Percentiles rank a stretch among this genome's conserved stretches.
phyloP scores from a whole-genome alignment of 64 coral and sea anemone species.

The Hydrozoanthus tunicans region DNA sequence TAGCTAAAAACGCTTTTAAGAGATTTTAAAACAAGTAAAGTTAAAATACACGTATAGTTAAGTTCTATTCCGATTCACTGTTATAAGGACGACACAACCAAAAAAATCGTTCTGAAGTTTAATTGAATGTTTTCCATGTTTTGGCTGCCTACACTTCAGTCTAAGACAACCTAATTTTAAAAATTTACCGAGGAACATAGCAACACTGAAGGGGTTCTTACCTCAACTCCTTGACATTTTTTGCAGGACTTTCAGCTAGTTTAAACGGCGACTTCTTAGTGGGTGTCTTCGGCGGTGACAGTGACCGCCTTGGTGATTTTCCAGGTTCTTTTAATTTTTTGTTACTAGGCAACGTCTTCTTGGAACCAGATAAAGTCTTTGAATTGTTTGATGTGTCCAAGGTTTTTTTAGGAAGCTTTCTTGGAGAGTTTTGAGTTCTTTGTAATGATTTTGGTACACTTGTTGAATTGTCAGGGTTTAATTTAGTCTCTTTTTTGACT shows the following conservation, averaged over 20 bases:
- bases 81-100: neutral
- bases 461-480: neutral
- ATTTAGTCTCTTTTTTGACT: neutral
- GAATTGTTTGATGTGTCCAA: neutral
- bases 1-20: neutral
- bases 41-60: neutral
- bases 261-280: constrained; percentile 40
- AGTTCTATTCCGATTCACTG: neutral
- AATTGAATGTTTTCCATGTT: too few relatives aligned
- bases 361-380: neutral
- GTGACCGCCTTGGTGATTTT: neutral
- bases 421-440: constrained; percentile 23
- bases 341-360: neutral
- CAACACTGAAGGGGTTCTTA: neutral
- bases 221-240: neutral
- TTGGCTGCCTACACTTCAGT: too few relatives aligned
- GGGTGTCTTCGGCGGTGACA: constrained; percentile 12
- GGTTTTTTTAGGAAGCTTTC: constrained; percentile 1
- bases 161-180: too few relatives aligned
- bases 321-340: neutral
- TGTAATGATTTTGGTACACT: neutral
- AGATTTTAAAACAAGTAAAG: neutral
- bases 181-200: neutral
- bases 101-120: neutral
- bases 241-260: constrained; percentile 8